Evolutionary conservation across 2,888 invertebrate species (phyloP).

Genomic region (Mantis religiosa): DNA sequence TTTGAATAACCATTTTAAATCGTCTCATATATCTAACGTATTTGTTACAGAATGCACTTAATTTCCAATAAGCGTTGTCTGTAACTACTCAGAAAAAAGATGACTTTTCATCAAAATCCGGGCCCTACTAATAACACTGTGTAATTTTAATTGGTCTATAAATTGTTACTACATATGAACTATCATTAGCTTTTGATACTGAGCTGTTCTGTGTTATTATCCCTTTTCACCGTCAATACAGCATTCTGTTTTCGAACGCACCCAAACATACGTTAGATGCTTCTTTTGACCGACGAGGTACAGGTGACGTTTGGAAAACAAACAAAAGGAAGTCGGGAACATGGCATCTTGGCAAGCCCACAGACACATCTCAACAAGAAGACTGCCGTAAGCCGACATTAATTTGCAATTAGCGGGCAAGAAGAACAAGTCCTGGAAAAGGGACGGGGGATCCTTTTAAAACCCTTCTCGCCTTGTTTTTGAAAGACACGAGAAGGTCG

Average conservation of each 20-base stretch:
- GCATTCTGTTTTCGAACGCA: background rate
- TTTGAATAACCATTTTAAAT: too few relatives aligned
- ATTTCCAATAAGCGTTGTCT: too few relatives aligned
- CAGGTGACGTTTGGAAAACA: background rate
- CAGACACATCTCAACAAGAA: background rate
- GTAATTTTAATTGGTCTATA: too few relatives aligned
- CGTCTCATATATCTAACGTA: too few relatives aligned
- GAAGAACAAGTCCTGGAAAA: slow-evolving; percentile 6
- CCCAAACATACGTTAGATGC: background rate
- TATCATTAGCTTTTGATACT: too few relatives aligned
- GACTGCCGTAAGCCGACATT: slow-evolving; percentile 16
- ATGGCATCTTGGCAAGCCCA: background rate
- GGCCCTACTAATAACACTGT: too few relatives aligned
- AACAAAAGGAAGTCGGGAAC: background rate
- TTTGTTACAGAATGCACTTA: too few relatives aligned
- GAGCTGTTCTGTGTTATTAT: too few relatives aligned
- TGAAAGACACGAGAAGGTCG: background rate
- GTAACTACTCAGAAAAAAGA: too few relatives aligned
- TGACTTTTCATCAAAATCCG: too few relatives aligned
- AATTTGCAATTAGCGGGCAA: slow-evolving; percentile 23
- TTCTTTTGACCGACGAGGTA: background rate
- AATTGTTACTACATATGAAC: too few relatives aligned
- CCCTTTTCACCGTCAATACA: too few relatives aligned
- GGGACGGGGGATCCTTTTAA: background rate
- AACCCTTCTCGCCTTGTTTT: background rate